Percentiles rank a stretch among this genome's conserved stretches.
Conservation (phyloP, 2,797 vertebrate genomes). For the Epinephelus malabaricus region DNA sequence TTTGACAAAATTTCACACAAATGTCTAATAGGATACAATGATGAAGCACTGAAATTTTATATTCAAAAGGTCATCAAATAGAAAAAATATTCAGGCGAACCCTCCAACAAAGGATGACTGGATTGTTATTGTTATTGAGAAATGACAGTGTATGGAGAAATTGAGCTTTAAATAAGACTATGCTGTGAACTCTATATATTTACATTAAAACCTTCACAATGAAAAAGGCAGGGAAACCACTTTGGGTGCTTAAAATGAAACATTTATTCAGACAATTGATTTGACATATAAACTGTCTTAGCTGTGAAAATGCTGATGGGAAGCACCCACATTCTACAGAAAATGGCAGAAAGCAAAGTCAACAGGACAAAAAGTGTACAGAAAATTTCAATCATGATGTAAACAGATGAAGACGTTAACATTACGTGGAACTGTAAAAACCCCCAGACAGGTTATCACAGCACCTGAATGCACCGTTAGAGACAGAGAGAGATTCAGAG, state of each 20-base stretch:
- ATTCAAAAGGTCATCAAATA: background rate
- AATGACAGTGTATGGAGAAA: background rate
- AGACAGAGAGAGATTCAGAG: background rate
- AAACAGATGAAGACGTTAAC: conserved; percentile 1
- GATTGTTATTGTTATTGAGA: no score
- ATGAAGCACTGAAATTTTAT: no score
- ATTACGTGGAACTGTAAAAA: background rate
- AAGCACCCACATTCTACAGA: conserved; percentile 10
- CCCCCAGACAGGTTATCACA: background rate
- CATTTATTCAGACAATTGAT: conserved; percentile 59
- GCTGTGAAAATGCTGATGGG: conserved; percentile 14
- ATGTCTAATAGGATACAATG: no score
- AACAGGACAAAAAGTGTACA: conserved; percentile 1
- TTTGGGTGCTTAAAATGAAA: conserved; percentile 28
- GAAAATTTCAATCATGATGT: conserved; percentile 3
- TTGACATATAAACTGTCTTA: conserved; percentile 18
- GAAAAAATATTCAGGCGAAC: background rate
- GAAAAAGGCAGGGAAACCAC: background rate
- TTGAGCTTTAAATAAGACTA: background rate
- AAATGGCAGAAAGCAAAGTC: conserved; percentile 16
- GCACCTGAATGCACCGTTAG: conserved; percentile 28
- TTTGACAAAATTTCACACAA: no score
- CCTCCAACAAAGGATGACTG: background rate
- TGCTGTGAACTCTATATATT: background rate
- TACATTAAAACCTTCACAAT: background rate